Base-by-base conservation (phyloP, 2,797 vertebrate species). In the Gymnopithys bicolor region DNA sequence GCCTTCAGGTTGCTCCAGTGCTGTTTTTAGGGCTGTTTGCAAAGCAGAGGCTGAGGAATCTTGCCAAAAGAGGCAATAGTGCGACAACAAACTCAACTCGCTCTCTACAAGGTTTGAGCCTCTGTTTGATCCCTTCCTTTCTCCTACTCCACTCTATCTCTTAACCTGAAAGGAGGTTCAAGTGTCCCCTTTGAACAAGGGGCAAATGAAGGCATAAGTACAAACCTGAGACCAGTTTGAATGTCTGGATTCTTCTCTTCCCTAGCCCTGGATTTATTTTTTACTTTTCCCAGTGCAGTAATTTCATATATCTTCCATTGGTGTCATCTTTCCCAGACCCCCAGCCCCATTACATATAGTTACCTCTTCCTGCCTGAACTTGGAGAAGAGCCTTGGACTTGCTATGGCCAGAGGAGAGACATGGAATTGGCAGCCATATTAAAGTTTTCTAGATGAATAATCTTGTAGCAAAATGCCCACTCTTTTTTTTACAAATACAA, bases 81-180 rank as follows among this genome's bases (percentile, higher is more conserved):
- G 10, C 15, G 1, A 6, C 16, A 77, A 21, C 7, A 71, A 49
- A 8, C 23, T 52, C 48, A 35, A 0, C 32, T 52, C n/a, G 5
- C 25, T 62, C 23, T 60, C 33, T 24, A 10, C 6, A 5, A 7
- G 1, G 10, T 52, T n/a, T 25, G 39, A 16, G 52, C 13, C 39
- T 17, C 45, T 60, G 32, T 62, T 63, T 39, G 48, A 17, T 32
- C 32, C 27, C 11, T 41, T n/a, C 19, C 19, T 35, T n/a, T 10
- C 28, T 13, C 7, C 5, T 6, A 27, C 55, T 15, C 45, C 11
- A 9, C 4, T 0, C 0, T 58, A 39, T 55, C 19, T 12, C 43
- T 45, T 13, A 22, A 0, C 9, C 6, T 33, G 41, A 49, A 53
- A 24, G 53, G 9, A 55, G 43, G 8, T 75, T 39, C 27, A 51